Conservation (phyloP, 2,797 vertebrate species). For the Acomys russatus region DNA sequence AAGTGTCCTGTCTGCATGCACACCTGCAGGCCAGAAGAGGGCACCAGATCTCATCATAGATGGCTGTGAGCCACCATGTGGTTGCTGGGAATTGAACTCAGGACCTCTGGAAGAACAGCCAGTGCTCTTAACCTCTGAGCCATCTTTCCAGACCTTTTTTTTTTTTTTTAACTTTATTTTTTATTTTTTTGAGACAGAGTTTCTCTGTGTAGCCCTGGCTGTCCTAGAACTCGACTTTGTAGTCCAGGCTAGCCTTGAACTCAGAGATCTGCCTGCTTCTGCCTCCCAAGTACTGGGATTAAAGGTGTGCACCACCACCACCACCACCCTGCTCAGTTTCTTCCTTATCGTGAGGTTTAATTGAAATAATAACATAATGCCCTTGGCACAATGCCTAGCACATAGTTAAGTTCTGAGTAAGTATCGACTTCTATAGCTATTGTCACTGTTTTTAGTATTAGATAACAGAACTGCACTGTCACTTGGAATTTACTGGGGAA, state of each 20-base stretch:
- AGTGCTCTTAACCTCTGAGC: no score
- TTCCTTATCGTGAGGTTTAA: slow-evolving; percentile 45
- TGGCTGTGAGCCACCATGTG: no score
- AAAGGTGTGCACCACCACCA: not conserved
- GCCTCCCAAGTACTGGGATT: not conserved
- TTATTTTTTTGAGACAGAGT: not conserved
- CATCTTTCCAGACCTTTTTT: no score
- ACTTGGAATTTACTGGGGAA: slow-evolving; percentile 58
- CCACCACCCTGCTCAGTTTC: not conserved
- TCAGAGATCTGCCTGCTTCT: not conserved
- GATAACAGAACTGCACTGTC: slow-evolving; percentile 59
- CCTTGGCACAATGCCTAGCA: slow-evolving; percentile 55
- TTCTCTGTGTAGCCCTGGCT: not conserved
- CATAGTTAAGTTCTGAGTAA: slow-evolving; percentile 44
- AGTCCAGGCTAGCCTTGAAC: not conserved
- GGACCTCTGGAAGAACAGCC: no score
- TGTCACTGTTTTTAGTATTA: slow-evolving; percentile 55
- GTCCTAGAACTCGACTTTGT: not conserved
- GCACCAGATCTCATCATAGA: no score
- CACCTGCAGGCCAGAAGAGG: no score
- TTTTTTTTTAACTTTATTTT: not conserved
- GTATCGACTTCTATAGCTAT: slow-evolving; percentile 42
- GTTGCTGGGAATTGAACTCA: no score
- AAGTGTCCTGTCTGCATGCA: no score
- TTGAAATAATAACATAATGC: slow-evolving; percentile 65